A percentile compares a stretch with the other conserved stretches of the same genome.
phyloP scores from a whole-genome alignment of 2,797 vertebrate species.

The Protonibea diacanthus region DNA sequence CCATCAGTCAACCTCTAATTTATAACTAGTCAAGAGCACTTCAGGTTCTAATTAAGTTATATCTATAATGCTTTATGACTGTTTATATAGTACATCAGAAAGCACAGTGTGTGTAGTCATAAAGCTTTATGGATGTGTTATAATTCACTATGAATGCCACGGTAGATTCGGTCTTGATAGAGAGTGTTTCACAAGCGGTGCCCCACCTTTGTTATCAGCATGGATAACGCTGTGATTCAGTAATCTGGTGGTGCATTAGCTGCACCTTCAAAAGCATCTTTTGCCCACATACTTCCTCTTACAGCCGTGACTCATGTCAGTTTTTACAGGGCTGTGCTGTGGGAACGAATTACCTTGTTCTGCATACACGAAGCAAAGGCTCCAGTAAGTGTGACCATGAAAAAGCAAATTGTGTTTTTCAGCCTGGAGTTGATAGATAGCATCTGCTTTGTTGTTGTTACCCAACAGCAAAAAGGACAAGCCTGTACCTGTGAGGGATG shows the following conservation, averaged over 20 bases:
- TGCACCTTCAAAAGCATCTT: slow-evolving; percentile 34
- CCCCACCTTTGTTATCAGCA: slow-evolving; percentile 14
- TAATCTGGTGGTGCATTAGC: slow-evolving; percentile 36
- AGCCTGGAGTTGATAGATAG: slow-evolving; percentile 63
- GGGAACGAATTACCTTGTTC: slow-evolving; percentile 43
- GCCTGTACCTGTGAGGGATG: slow-evolving; percentile 65
- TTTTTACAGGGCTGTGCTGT: slow-evolving; percentile 33
- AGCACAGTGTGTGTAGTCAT: too few relatives aligned
- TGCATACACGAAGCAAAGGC: slow-evolving; percentile 36
- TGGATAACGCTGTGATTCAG: slow-evolving; percentile 50
- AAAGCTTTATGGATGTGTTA: too few relatives aligned
- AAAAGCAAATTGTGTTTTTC: slow-evolving; percentile 50
- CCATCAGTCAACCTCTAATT: too few relatives aligned
- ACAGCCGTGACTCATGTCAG: slow-evolving; percentile 50
- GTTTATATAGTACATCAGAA: too few relatives aligned
- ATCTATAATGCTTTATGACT: too few relatives aligned
- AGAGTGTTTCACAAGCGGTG: background rate
- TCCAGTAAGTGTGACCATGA: slow-evolving; percentile 59
- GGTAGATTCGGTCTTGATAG: too few relatives aligned
- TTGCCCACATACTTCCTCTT: slow-evolving; percentile 59
- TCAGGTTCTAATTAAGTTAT: too few relatives aligned
- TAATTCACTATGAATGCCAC: too few relatives aligned
- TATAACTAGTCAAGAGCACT: too few relatives aligned
- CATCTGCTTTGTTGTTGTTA: slow-evolving; percentile 72
- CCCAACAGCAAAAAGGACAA: slow-evolving; percentile 64